These are phyloP conservation scores for Hyphantria cunea DNA, from an alignment of 1,140 invertebrate species.

Conservation along the genomic window DNA sequence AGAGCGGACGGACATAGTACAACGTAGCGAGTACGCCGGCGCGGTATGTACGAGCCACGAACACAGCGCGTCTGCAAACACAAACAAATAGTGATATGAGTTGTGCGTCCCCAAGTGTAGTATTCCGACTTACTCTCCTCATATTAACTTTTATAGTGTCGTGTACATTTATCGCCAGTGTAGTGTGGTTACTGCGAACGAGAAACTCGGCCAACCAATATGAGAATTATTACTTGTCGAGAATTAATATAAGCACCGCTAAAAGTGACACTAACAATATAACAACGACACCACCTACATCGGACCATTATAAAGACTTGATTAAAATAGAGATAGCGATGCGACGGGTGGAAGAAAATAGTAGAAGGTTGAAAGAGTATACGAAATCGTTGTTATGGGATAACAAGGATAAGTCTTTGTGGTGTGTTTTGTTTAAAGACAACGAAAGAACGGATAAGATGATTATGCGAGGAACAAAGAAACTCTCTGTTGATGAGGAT, in stretches of 20 bases:
- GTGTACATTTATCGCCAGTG: conserved; percentile 71
- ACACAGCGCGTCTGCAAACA: conserved; percentile 61
- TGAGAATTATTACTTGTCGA: conserved; percentile 80
- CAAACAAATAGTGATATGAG: conserved; percentile 80
- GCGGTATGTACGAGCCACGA: conserved; percentile 69
- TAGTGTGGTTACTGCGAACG: conserved; percentile 71
- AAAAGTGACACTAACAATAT: conserved; percentile 60
- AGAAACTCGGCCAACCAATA: conserved; percentile 62
- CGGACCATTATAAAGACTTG: conserved; percentile 78
- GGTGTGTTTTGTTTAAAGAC: conserved; percentile 81
- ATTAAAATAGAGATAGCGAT: conserved; percentile 81
- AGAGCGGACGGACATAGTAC: conserved; percentile 55
- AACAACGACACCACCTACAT: conserved; percentile 54
- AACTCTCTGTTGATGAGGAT: conserved; percentile 61
- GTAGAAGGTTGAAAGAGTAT: conserved; percentile 76
- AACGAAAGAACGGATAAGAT: conserved; percentile 62
- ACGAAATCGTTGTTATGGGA: conserved; percentile 79
- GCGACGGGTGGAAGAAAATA: conserved; percentile 79
- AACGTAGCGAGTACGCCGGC: conserved; percentile 59
- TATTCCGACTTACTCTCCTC: conserved; percentile 70
- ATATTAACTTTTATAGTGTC: conserved; percentile 72
- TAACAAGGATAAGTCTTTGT: conserved; percentile 80
- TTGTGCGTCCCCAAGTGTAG: conserved; percentile 68
- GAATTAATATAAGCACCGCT: conserved; percentile 75
- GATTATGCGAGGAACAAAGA: conserved; percentile 45